Evolutionary conservation across 2,888 invertebrate genomes (phyloP), one percentile per base, ranked within the genome.

Genomic region (Steinernema carpocapsae): DNA sequence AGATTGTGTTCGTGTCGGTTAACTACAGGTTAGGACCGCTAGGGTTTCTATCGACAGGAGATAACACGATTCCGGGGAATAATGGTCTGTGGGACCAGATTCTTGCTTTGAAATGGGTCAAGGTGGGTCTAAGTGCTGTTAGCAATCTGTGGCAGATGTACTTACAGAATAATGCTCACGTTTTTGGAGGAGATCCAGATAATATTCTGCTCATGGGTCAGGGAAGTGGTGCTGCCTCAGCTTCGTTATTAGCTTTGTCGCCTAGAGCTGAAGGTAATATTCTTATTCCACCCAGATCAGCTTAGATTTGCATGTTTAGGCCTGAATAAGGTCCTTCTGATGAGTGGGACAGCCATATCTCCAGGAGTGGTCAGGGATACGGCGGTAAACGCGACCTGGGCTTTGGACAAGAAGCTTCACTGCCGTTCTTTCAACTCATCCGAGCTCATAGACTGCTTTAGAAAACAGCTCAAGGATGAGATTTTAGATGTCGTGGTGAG

Each of bases 21-120:
- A 97, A 97, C 89, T 97, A 96, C 88, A 91, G 96, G 32, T 91
- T 96, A 0, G 96, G 96, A 12, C 94, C 94, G 73, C 90, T 96
- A 85, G 86, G 87, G 37, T 87, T 87, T 72, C 78, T 86, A 17
- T 84, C 87, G 43, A 87, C 87, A 64, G 87, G 87, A 72, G 87
- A 88, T 75, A 76, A 70, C 29, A 74, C 80, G 29, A 75, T 86
- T 71, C 87, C 87, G 56, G 87, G 87, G 22, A 87, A 87, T 77
- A 81, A 81, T 73, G 87, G 83, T 12, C 74, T 84, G n/a, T 80
- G 77, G 79, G 84, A 83, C 73, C 70, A 74, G 52, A 74, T 84
- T 17, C 71, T 72, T 14, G 80, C 83, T 12, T 56, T 80, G 4
- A 43, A 73, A n/a, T 78, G 77, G 77, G 74, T 79, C 7, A 43